A percentile compares a stretch with the other conserved stretches of the same genome.
These are phyloP conservation scores for Ficedula albicollis DNA, from an alignment of 2,797 vertebrate species.

Conservation along the genomic window DNA sequence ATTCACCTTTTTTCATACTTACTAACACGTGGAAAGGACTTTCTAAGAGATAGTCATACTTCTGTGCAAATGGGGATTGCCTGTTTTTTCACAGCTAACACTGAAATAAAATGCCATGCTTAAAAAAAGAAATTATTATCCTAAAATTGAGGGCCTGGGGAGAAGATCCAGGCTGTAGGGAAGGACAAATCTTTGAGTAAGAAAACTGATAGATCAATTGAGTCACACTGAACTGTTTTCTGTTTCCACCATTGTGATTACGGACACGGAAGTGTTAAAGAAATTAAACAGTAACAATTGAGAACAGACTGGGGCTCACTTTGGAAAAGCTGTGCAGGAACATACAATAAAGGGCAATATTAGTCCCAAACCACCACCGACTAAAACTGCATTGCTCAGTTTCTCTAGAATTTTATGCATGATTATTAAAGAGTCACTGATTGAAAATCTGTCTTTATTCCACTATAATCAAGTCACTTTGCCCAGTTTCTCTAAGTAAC, in stretches of 20 bases:
- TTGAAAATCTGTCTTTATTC: not conserved
- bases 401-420: not conserved
- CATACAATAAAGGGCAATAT: not conserved
- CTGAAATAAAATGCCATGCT: not conserved
- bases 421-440: not conserved
- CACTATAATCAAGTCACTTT: not conserved
- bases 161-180: not conserved
- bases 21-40: not conserved
- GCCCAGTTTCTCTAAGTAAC: not conserved
- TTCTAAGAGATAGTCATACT: not conserved
- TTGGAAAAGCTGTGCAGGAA: not conserved
- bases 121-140: not conserved
- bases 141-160: not conserved
- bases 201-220: not conserved
- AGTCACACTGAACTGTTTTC: fast-evolving
- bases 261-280: not conserved
- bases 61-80: not conserved
- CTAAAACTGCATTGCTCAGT: not conserved
- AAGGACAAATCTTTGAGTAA: not conserved
- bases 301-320: not conserved
- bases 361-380: not conserved
- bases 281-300: not conserved
- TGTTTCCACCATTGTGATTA: not conserved
- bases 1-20: not conserved
- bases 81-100: not conserved